Base-by-base conservation (phyloP, 2,113 vertebrate genomes). In the Catharus bicknelli region DNA sequence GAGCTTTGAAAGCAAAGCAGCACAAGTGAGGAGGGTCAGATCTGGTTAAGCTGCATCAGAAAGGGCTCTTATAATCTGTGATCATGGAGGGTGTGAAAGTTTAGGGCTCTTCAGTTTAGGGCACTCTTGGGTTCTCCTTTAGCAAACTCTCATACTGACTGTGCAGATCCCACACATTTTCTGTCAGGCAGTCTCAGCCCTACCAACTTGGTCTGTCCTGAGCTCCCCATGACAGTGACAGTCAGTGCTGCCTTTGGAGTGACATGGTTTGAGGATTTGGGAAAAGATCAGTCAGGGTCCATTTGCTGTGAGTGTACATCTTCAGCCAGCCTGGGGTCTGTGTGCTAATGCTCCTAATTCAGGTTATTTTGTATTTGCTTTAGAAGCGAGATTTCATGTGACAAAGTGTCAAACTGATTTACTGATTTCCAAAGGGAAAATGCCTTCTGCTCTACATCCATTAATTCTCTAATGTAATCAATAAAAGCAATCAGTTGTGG, bases 401-500 rank as follows among this genome's bases (percentile, higher is more conserved):
- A 61, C 64, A 70, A 16, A 53, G 23, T 53, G 38, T 94, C 66
- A 84, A 67, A 84, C 64, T 77, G 30, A 57, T 84, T 73, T 82
- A 59, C 73, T 76, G 82, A 88, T 92, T 88, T 93, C 69, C 51
- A 61, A 54, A 90, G 86, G 59, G 82, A 88, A 90, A 86, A 69
- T 0, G 32, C 57, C 55, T 74, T 70, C 74, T 93, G 80, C 64
- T 83, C 45, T 70, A 90, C 30, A 68, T 45, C 58, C 69, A 54
- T 88, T 93, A 75, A 69, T 92, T 91, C 57, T 78, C 63, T 91
- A 80, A 88, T 55, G 75, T 72, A 85, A 93, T 96, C 94, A 42
- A 95, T 96, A 94, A 94, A 93, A 95, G 66, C 89, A 96, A 96
- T 97, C 66, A 68, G 14, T 61, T 67, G 54, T 27, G 42, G 16